Conservation (phyloP, 2,797 vertebrate genomes). For the Rhadinocentrus ornatus region DNA sequence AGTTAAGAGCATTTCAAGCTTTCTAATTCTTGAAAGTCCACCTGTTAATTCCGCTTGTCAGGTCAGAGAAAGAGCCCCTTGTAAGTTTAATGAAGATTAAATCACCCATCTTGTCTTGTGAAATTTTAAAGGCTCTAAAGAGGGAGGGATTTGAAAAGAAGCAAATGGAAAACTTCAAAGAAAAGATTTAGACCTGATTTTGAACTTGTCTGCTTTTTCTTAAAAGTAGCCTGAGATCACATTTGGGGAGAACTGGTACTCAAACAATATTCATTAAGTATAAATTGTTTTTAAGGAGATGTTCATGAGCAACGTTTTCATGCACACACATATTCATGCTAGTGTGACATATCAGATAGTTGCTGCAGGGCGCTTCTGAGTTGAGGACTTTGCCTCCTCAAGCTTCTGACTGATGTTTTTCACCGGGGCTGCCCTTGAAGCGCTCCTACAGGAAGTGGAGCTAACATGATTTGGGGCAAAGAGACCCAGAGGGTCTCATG, state of each 20-base stretch:
- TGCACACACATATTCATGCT: slow-evolving; percentile 31
- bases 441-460: slow-evolving; percentile 74
- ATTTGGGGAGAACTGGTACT: background rate
- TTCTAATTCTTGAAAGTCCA: slow-evolving; percentile 64
- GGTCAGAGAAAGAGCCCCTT: slow-evolving; percentile 59
- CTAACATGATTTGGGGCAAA: slow-evolving; percentile 80
- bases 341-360: slow-evolving; percentile 66
- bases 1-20: slow-evolving; percentile 66
- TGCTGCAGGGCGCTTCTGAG: slow-evolving; percentile 65
- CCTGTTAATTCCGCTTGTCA: slow-evolving; percentile 73
- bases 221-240: background rate
- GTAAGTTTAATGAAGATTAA: slow-evolving; percentile 85
- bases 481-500: slow-evolving; percentile 72
- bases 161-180: slow-evolving; percentile 60
- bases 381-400: slow-evolving; percentile 67
- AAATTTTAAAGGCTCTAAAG: slow-evolving; percentile 72
- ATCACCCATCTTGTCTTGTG: slow-evolving; percentile 82
- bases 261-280: background rate
- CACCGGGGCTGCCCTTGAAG: slow-evolving; percentile 72
- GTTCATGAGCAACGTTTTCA: too few relatives aligned
- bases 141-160: slow-evolving; percentile 61
- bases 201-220: background rate
- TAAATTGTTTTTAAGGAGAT: too few relatives aligned
- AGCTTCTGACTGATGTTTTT: slow-evolving; percentile 79
- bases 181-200: slow-evolving; percentile 1